A percentile compares a stretch with the other conserved stretches of the same genome.
phyloP scores from a whole-genome alignment of 2,113 vertebrate genomes.

The Butorides virescens region DNA sequence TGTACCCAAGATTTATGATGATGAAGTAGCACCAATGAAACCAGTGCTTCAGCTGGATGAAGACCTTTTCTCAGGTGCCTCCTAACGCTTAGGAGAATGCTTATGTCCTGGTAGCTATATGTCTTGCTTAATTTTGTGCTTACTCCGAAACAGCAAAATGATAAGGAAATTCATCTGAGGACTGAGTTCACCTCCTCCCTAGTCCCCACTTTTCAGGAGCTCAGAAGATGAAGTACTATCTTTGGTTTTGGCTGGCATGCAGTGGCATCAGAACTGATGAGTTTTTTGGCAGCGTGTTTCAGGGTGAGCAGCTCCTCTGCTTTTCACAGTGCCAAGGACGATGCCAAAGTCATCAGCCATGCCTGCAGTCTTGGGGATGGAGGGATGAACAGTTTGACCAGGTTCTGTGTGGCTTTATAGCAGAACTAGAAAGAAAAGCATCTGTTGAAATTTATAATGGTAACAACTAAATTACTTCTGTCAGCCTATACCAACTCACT shows the following conservation, averaged over 20 bases:
- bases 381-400: neutral
- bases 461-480: neutral
- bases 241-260: neutral
- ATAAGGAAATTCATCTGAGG: neutral
- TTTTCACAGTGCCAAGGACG: neutral
- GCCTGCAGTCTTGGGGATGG: neutral
- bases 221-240: neutral
- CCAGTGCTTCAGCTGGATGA: neutral
- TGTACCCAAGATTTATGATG: neutral
- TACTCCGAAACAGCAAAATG: neutral
- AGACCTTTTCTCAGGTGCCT: neutral
- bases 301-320: neutral
- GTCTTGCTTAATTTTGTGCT: neutral
- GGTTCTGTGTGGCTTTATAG: neutral
- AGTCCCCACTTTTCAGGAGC: neutral
- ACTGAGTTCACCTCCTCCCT: neutral
- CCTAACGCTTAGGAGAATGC: neutral
- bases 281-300: neutral
- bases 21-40: neutral
- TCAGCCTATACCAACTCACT: neutral
- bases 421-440: neutral
- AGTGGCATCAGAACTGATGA: accelerated
- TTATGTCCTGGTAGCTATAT: neutral
- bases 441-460: neutral
- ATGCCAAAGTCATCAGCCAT: neutral